These are phyloP conservation scores for Misgurnus anguillicaudatus DNA, from an alignment of 2,113 vertebrate species.

Conservation along the genomic window DNA sequence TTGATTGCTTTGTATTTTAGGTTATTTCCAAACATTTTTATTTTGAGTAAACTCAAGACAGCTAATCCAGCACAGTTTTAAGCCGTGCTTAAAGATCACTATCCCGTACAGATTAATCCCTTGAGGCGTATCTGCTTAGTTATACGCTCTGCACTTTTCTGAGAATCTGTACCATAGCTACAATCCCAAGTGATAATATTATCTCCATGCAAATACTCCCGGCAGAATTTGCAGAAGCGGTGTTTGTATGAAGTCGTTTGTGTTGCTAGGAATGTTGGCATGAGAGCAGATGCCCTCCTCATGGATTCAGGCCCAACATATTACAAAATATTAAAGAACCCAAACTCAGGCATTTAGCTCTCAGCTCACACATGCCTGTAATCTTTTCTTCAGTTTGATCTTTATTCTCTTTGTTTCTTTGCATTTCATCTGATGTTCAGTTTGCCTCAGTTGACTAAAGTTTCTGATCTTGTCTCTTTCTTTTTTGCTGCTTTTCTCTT, in stretches of 20 bases:
- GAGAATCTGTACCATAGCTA: constrained; percentile 38
- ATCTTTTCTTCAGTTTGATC: background rate
- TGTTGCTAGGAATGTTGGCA: constrained; percentile 45
- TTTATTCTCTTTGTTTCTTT: background rate
- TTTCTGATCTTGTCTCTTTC: background rate
- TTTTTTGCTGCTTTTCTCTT: background rate
- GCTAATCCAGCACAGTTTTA: background rate
- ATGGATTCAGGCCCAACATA: constrained; percentile 6
- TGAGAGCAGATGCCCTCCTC: constrained; percentile 22
- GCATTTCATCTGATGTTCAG: background rate
- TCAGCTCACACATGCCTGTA: background rate
- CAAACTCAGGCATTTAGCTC: background rate
- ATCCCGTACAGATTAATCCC: constrained; percentile 23
- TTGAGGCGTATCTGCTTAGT: constrained; percentile 17
- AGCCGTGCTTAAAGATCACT: background rate
- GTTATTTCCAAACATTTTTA: background rate
- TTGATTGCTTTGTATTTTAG: background rate
- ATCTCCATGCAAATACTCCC: constrained; percentile 38
- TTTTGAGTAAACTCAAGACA: too few relatives aligned
- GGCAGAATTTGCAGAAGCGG: background rate
- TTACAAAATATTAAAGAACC: constrained; percentile 14
- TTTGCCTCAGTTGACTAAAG: background rate
- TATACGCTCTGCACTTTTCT: constrained; percentile 19
- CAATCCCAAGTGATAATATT: constrained; percentile 39
- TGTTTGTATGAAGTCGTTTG: constrained; percentile 31